Conservation (phyloP, 23 tunicate genomes). For the Oikopleura dioica region DNA sequence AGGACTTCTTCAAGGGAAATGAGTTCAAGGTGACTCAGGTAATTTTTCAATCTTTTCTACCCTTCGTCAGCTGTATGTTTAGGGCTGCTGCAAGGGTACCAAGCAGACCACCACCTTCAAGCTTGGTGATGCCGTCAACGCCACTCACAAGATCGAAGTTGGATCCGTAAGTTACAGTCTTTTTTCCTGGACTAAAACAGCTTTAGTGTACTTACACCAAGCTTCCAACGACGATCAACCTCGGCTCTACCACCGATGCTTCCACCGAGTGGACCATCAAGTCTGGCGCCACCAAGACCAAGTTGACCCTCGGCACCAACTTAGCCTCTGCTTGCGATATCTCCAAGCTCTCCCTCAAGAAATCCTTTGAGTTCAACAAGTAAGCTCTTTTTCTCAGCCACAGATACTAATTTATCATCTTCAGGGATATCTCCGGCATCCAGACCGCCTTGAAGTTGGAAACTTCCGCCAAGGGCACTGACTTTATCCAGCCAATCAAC, state of each 20-base stretch:
- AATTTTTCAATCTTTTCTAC: too few relatives aligned
- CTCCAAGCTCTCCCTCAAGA: neutral
- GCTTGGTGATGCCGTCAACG: neutral
- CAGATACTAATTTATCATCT: too few relatives aligned
- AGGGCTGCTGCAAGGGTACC: neutral
- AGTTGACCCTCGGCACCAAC: neutral
- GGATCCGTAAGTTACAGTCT: neutral
- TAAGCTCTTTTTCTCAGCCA: too few relatives aligned
- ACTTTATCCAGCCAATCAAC: neutral
- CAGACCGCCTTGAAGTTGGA: neutral
- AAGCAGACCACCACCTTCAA: conserved; percentile 4
- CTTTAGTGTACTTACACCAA: conserved; percentile 1
- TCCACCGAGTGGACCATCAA: neutral
- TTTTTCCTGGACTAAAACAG: neutral
- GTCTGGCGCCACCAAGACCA: neutral
- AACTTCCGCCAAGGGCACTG: neutral
- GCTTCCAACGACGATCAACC: neutral
- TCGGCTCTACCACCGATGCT: neutral
- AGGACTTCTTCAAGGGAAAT: neutral
- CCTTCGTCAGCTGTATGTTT: too few relatives aligned
- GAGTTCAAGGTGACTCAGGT: neutral
- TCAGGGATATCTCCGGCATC: neutral
- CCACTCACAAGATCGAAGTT: neutral
- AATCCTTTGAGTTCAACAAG: neutral
- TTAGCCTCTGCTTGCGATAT: neutral